Base-by-base conservation (phyloP, 2,797 vertebrate genomes). In the Chromis chromis region DNA sequence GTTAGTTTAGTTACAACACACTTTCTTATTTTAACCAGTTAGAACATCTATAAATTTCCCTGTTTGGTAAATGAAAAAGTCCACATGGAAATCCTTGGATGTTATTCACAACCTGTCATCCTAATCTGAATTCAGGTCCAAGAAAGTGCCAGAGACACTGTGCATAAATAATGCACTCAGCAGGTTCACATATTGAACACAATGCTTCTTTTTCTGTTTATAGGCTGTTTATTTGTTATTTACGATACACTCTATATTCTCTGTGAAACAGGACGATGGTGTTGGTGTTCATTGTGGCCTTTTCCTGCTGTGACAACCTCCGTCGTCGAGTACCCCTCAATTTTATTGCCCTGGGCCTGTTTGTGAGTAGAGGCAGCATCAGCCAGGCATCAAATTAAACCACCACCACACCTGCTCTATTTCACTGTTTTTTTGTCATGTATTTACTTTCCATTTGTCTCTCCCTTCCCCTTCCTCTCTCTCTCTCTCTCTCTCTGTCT, bases 321-420 rank as follows among this genome's bases (percentile, higher is more conserved):
- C 93, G 94, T 6, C 94, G 95, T 59, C 92, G 74, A 84, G 94
- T 96, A 49, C 96, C 96, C 25, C 74, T 93, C 40, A 96, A 97
- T 89, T 95, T 95, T 85, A 92, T 97, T 60, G 92, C 96, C 64
- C 94, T 97, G 78, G 90, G 86, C 28, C 48, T 96, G 70, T 97
- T 97, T 94, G 96, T 97, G 94, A 96, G 96, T 96, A 84, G 68
- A 83, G 13, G 54, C 75, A 9, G 67, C 66, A 52, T 59, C 83
- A 88, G 73, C 85, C 86, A 86, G 76, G 78, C 90, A 89, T 83
- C 82, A 90, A 87, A 89, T 89, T 76, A 88, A 89, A 84, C 28
- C 65, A 39, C 59, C 68, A 27, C 31, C 79, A 61, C 79, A 81
- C 78, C 84, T 87, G 79, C 80, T 85, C 61, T 79, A 31, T 75